Evolutionary conservation across 2,888 invertebrate species (phyloP), one percentile per base, ranked within the genome.

Genomic region (Watsonalla cultraria): DNA sequence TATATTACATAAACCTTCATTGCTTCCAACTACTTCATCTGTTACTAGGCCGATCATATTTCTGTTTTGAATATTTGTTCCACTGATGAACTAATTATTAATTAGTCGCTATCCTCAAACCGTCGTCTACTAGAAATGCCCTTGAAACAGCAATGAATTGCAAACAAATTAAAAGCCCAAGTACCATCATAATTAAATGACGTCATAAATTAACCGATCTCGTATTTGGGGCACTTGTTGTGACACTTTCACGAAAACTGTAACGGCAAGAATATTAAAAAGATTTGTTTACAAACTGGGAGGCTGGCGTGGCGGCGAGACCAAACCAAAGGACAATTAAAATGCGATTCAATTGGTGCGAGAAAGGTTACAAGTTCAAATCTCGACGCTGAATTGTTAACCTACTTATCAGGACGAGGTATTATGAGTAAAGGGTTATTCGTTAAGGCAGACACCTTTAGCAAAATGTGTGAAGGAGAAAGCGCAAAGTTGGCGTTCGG

Each of bases 1-100:
- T 50, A 48, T 51, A 51, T 48, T 49, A 58, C 52, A 56, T 51
- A 9, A 24, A 24, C 24, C 49, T 58, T 45, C n/a, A 46, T 39
- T 51, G 46, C 52, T 45, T 42, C 47, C 5, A 33, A 34, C 34
- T 24, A n/a, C 2, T 11, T 24, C 8, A 15, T 24, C n/a, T 46
- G 14, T 6, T 45, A 45, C 45, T 24, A 24, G 24, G 24, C 24
- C 24, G 24, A 24, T 24, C 24, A 24, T 24, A 24, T 24, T 24
- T 24, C 24, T 24, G 24, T 24, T 24, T 24, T 24, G 24, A 24
- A 24, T 24, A 1, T 37, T 9, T 37, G 37, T 7, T 37, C 37
- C 37, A 9, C 37, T 37, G 8, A 6, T 9, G 37, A 37, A 24
- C 24, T 24, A 24, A 24, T 24, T 24, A 24, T 24, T 24, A 24